Percentiles rank a stretch among this genome's conserved stretches.
Conservation (phyloP, 2,888 invertebrate genomes). For the Tolmerus cingulatus region DNA sequence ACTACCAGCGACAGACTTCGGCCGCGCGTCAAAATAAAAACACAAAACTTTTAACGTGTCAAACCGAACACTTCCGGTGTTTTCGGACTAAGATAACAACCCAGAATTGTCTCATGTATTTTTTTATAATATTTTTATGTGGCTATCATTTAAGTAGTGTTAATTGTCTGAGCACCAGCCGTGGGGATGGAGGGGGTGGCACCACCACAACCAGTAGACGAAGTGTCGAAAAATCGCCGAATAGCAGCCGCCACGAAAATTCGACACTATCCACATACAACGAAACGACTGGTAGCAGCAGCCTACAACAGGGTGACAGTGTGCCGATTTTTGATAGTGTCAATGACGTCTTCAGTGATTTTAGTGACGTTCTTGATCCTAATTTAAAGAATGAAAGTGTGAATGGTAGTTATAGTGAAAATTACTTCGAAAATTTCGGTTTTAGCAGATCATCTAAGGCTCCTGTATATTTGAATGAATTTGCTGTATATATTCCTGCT, state of each 20-base stretch:
- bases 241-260: not conserved
- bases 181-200: not conserved
- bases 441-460: not conserved
- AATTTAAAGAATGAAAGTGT: slow-evolving; percentile 32
- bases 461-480: slow-evolving; percentile 78
- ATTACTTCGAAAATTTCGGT: slow-evolving; percentile 49
- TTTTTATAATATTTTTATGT: slow-evolving; percentile 53
- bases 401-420: slow-evolving; percentile 45
- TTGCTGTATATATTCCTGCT: slow-evolving; percentile 85
- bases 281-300: not conserved
- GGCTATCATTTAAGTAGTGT: slow-evolving; percentile 51
- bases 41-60: not conserved
- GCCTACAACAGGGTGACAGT: not conserved
- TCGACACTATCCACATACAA: slow-evolving; percentile 4
- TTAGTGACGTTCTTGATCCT: not conserved
- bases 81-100: slow-evolving; percentile 40
- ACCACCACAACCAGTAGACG: slow-evolving; percentile 4
- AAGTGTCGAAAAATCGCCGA: not conserved
- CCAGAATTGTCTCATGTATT: slow-evolving; percentile 42
- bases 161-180: slow-evolving; percentile 44
- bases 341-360: slow-evolving; percentile 31
- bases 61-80: slow-evolving; percentile 25
- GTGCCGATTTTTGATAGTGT: slow-evolving; percentile 18
- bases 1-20: slow-evolving; percentile 39
- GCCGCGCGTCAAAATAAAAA: slow-evolving; percentile 46